Base-by-base conservation (phyloP, 2,888 invertebrate genomes). In the Choristoneura rosaceana region DNA sequence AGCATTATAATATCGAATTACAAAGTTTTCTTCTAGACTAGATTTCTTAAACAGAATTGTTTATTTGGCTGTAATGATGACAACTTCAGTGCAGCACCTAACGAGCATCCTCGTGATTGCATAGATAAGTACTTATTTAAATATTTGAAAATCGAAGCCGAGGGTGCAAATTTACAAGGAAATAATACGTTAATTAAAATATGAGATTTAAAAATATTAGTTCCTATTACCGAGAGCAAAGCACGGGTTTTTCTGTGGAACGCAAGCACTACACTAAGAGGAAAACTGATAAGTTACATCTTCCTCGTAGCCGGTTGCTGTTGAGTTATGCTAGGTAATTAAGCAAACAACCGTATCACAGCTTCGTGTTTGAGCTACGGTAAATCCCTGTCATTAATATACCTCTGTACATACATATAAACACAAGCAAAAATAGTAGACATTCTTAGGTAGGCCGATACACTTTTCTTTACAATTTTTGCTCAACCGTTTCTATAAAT, bases 241-340 rank as follows among this genome's bases (percentile, higher is more conserved):
- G 55, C 38, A 38, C 38, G 52, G 67, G 71, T 38, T 58, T 67
- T 67, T 67, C 71, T 45, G 38, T n/a, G 34, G 14, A 38, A 38
- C 38, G 38, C 50, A 15, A 61, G 33, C 60, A 34, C 43, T 52
- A 25, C 47, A 15, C 4, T 55, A 62, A 8, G 62, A 67, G 71
- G 71, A 71, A 61, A 71, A 71, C 12, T n/a, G 34, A 62, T 62
- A 66, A 61, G 52, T 34, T 52, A 45, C 17, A 67, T 71, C 66
- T 55, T 71, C 71, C 71, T 67, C 38, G 61, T 71, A 10, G 65
- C 33, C 17, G 15, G 50, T 4, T 17, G 59, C 4, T 59, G 61
- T 38, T 68, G 47, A 38, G 41, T 62, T 33, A 62, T 62, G 4
- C 52, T 25, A 25, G 14, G 34, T 69, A 34, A 69, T 63, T 45